phyloP scores from a whole-genome alignment of 2,797 vertebrate species.

The Perodicticus potto region DNA sequence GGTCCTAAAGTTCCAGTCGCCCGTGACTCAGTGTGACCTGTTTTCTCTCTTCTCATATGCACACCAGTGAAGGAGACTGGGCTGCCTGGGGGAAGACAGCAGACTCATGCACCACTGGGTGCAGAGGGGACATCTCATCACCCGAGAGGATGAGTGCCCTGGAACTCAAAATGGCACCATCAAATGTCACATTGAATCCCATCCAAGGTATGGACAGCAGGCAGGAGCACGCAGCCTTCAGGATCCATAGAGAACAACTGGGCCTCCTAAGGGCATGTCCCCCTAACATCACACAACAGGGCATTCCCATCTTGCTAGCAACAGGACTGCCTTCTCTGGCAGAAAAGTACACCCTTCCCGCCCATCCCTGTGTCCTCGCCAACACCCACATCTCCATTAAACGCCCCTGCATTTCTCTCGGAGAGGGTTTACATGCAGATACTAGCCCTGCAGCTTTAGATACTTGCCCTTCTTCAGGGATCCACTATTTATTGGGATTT shows the following conservation, averaged over 20 bases:
- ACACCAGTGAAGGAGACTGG: not conserved
- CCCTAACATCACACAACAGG: not conserved
- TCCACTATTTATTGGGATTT: not conserved
- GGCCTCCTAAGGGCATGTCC: not conserved
- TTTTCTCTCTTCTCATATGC: not conserved
- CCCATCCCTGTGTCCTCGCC: not conserved
- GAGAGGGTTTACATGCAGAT: not conserved
- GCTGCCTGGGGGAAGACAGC: not conserved
- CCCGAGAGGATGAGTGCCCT: not conserved
- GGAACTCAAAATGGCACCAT: fast-evolving
- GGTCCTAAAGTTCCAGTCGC: not conserved
- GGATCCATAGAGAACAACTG: not conserved
- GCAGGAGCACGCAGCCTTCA: not conserved
- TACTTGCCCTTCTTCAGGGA: not conserved
- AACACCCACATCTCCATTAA: not conserved
- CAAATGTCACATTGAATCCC: not conserved
- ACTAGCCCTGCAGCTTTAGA: not conserved
- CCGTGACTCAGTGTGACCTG: not conserved
- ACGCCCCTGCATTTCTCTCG: not conserved
- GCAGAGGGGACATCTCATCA: not conserved
- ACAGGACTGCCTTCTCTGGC: not conserved
- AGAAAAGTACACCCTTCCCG: not conserved
- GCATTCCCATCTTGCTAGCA: not conserved
- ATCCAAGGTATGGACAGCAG: fast-evolving
- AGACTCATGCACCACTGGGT: not conserved